Evolutionary conservation across 2,113 vertebrate genomes (phyloP).

Genomic region (Cyanoderma ruficeps): DNA sequence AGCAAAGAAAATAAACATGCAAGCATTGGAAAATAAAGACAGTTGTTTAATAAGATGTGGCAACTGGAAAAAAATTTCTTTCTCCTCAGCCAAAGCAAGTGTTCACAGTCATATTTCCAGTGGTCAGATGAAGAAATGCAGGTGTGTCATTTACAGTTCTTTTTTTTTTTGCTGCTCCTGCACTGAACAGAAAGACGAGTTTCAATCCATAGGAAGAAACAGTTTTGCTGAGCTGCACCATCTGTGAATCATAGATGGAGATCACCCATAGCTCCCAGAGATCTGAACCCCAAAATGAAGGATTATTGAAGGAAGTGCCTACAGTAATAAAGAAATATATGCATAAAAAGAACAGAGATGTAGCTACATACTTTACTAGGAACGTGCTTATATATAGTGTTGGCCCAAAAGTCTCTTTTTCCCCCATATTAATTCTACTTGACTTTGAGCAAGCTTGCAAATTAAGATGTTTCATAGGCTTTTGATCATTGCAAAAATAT

Average conservation of each 20-base stretch:
- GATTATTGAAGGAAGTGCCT: neutral
- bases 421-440: neutral
- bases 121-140: neutral
- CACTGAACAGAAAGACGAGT: neutral
- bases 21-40: neutral
- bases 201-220: neutral
- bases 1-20: constrained; percentile 16
- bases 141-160: neutral
- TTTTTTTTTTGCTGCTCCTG: neutral
- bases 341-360: neutral
- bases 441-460: neutral
- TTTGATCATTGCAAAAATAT: neutral
- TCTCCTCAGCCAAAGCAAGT: neutral
- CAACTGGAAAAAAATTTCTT: neutral
- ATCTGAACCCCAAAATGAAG: neutral
- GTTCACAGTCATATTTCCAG: neutral
- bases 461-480: neutral
- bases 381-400: neutral
- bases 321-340: neutral
- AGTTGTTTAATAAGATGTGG: neutral
- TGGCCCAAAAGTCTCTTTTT: neutral
- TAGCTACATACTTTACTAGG: neutral
- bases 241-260: neutral
- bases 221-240: neutral
- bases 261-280: neutral